Base-by-base conservation (phyloP, 2,113 vertebrate species). In the Hyla sarda region DNA sequence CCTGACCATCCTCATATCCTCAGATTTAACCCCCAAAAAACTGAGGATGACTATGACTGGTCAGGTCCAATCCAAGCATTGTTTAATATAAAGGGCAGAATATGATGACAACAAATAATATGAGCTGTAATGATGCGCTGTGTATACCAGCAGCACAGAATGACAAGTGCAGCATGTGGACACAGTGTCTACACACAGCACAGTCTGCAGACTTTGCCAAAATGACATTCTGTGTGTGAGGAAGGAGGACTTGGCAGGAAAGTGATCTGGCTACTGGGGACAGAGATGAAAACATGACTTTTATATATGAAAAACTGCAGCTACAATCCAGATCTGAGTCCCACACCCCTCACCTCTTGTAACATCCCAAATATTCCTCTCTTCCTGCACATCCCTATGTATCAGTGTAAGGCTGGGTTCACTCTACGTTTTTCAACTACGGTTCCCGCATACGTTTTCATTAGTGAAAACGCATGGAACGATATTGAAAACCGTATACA, bases 161-260 rank as follows among this genome's bases (percentile, higher is more conserved):
- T 83, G 67, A 56, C 48, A 52, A 83, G 23, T n/a, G n/a, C n/a
- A n/a, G n/a, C n/a, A n/a, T n/a, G n/a, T n/a, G n/a, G n/a, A n/a
- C n/a, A n/a, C 34, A 75, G 34, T 58, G 71, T 41, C 82, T 83
- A 25, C 17, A 56, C 25, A 34, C 2, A 10, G 23, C 30, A 16
- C 10, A 0, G 19, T 23, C 32, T 25, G 11, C 0, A 14, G 0
- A 9, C 14, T 62, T 80, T 60, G 80, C 23, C 72, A 11, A 50
- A 52, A 13, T 62, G 83, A 76, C 16, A 83, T 83, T 83, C 80
- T 50, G 82, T 72, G 82, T 54, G 0, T 47, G 81, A 60, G n/a
- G 56, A 8, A 13, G 47, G 21, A 52, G 83, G 73, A 65, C 13
- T 30, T 25, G 88, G 88, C 88, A 77, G 85, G 82, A 88, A 88